Base-by-base conservation (phyloP, 92 coral and sea anemone species). In the Anthopleura xanthogrammica region DNA sequence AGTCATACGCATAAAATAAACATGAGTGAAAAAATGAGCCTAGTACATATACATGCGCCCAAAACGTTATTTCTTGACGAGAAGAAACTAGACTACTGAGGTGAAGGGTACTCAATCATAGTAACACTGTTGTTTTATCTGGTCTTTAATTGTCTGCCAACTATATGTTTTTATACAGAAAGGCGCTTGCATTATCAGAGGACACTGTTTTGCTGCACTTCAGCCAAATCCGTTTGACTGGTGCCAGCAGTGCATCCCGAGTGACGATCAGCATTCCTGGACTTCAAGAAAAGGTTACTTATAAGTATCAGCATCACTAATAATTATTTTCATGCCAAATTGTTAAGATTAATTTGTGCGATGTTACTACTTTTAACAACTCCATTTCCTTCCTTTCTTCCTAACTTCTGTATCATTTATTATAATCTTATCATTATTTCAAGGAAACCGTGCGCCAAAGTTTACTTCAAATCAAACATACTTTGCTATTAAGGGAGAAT, bases 211-310 rank as follows among this genome's bases (percentile, higher is more conserved):
- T 66, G 80, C 87, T 22, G 56, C 77, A 43, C 86, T 77, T 72
- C 80, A 89, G 41, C 41, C 74, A 36, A 81, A 89, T n/a, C 89
- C 89, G 20, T 50, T 23, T 3, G 85, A 89, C 85, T 89, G 92
- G 92, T 89, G 92, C 71, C 86, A 82, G 62, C 87, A 77, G 55
- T 89, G 92, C 52, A 55, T 86, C 48, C 92, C 92, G 70, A 16
- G 77, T 3, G 52, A 62, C 12, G 71, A 62, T 54, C 81, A 83
- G 41, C 43, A 52, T 16, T 62, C 83, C 20, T 89, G 92, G 92
- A 60, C 80, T 20, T 16, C 29, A 68, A 85, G 92, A 62, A 60
- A 82, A 86, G 87, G 92, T 89, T 56, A 56, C 39, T 54, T 12
- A 56, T 56, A 56, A 56, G 14, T 56, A 56, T 56, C 19, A 14